Evolutionary conservation across 2,888 invertebrate species (phyloP), one percentile per base, ranked within the genome.

Genomic region (Odontocerum albicorne): DNA sequence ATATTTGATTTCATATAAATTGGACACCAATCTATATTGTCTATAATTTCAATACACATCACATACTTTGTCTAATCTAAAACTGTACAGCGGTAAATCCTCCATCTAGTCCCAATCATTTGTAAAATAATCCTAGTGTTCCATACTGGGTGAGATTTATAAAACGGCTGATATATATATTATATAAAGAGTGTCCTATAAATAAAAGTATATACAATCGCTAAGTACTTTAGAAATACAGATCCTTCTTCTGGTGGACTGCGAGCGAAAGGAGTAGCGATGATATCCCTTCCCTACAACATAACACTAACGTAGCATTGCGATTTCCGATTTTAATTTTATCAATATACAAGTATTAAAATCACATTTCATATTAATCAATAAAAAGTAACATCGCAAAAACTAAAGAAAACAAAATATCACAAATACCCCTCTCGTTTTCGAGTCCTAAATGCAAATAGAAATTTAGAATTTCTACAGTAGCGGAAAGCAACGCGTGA

Each of bases 31-130:
- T 60, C 71, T 76, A 77, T 77, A 77, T 78, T 76, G 78, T 78
- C 78, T 77, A 77, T 73, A 49, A 73, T 72, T 74, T 77, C 77
- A 55, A 46, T 50, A 75, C 77, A 77, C 77, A 78, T 78, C 78
- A 78, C 78, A 78, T 77, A 54, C 77, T 75, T 76, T 75, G 71
- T 75, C 77, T 77, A 77, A 76, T 74, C 43, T 69, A 76, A 77
- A 77, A 74, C 77, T 78, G 77, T 77, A 78, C 77, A 77, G 68
- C 70, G 68, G 53, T 68, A 68, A 8, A 12, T 19, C 15, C 12
- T 6, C 33, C 39, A 13, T 15, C 44, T 21, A 35, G 47, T 47
- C 49, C 49, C 49, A 3, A 16, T 31, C 13, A 49, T 39, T 47
- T 47, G 27, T 22, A 32, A 15, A 45, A 45, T n/a, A 43, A 43